Evolutionary conservation across 2,797 vertebrate species (phyloP), one percentile per base, ranked within the genome.

Genomic region (Apogon hyalosoma): DNA sequence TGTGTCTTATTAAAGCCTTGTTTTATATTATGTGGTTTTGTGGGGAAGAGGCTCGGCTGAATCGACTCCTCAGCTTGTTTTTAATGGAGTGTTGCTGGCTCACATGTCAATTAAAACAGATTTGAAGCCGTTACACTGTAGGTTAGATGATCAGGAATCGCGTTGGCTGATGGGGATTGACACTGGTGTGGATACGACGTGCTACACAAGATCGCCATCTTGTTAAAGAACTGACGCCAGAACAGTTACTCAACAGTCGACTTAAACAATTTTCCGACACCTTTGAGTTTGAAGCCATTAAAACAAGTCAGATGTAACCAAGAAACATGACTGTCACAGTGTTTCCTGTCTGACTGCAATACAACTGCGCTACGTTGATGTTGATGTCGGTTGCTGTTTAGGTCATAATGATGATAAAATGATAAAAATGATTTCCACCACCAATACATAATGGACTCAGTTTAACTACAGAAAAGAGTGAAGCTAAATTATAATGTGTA

Each of bases 1-100:
- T 90, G 89, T 74, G 75, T 79, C 74, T 56, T 69, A 73, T 88
- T 91, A 87, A 55, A 69, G 72, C 8, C 71, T 41, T 55, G 77
- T 82, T 82, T 84, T 41, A 81, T 69, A 74, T 71, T 61, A 63
- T 73, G 65, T 45, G 83, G 68, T 58, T 84, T 80, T 60, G 68
- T 61, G 64, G 71, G 41, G 45, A 24, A 69, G 55, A 42, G 71
- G 47, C 41, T 18, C 66, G 39, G 74, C 68, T 75, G 71, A 82
- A 57, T 46, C 13, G 75, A 85, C 68, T 84, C 69, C 56, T 79
- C 21, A 10, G 73, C 69, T 69, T 69, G 69, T 66, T 75, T 86
- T 87, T 87, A 80, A 87, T 71, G 69, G 57, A 65, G 70, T 80
- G 83, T 40, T 43, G 59, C 80, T 84, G 84, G 73, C 81, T 82